Percentiles rank a stretch among this genome's conserved stretches.
Evolutionary conservation across 2,888 invertebrate genomes (phyloP).

Genomic region (Drosophila fulvimacula): DNA sequence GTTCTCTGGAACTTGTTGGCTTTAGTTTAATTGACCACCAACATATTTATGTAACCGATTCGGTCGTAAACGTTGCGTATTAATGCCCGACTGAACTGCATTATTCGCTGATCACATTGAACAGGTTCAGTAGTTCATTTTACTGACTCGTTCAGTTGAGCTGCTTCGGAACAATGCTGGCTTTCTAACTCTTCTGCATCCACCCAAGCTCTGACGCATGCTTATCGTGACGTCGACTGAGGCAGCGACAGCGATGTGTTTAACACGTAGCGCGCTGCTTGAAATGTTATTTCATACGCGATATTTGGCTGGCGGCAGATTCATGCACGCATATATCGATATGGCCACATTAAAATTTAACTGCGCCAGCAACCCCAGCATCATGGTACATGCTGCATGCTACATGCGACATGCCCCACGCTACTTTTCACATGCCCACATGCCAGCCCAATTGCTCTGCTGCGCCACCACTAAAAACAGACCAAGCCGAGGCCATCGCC

Average conservation of each 20-base stretch:
- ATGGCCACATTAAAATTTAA: constrained; percentile 83
- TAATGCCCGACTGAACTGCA: neutral
- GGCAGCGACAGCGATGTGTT: constrained; percentile 17
- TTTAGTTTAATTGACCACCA: neutral
- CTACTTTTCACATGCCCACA: constrained; percentile 5
- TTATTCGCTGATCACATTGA: neutral
- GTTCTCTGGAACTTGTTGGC: neutral
- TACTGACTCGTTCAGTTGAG: neutral
- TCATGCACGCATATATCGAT: constrained; percentile 79
- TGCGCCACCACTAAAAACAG: constrained; percentile 63
- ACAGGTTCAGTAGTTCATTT: neutral
- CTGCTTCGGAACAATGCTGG: neutral
- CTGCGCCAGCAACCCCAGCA: constrained; percentile 60
- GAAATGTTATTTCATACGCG: constrained; percentile 70
- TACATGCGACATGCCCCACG: constrained; percentile 6
- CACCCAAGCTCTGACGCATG: neutral
- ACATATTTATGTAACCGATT: neutral
- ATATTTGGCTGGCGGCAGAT: constrained; percentile 43
- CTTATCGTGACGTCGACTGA: constrained; percentile 22
- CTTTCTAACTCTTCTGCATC: constrained; percentile 3
- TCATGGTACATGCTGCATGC: constrained; percentile 7
- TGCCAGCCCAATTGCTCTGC: constrained; percentile 25
- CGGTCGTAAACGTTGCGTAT: neutral
- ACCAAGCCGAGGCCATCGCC: constrained; percentile 36
- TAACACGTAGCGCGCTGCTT: constrained; percentile 61